Percentiles rank a stretch among this genome's conserved stretches.
Conservation (phyloP, 2,888 invertebrate species). For the Dromius quadrimaculatus region DNA sequence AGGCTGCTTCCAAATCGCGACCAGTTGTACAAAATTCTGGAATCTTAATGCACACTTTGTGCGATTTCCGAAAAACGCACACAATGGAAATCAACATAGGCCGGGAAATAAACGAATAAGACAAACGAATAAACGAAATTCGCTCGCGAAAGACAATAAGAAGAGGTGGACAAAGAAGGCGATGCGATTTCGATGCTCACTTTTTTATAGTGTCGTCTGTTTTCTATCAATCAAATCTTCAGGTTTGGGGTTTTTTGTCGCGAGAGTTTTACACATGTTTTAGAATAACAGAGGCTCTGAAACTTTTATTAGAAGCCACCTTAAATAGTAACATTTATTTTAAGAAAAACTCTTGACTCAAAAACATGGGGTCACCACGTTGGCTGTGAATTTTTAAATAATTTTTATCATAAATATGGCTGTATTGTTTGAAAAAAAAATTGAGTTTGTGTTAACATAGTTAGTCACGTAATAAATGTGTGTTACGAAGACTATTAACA, state of each 20-base stretch:
- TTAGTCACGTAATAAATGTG: too few species aligned
- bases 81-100: conserved; percentile 57
- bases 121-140: conserved; percentile 53
- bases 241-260: conserved; percentile 59
- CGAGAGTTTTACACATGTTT: conserved; percentile 47
- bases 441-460: too few species aligned
- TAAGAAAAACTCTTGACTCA: too few species aligned
- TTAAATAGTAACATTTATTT: too few species aligned
- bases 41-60: conserved; percentile 41
- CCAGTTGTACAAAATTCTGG: conserved; percentile 35
- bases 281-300: too few species aligned
- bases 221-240: conserved; percentile 65
- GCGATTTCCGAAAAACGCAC: conserved; percentile 43
- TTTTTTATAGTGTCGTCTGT: conserved; percentile 64
- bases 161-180: conserved; percentile 62
- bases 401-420: too few species aligned
- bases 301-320: too few species aligned
- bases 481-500: too few species aligned
- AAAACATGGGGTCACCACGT: too few species aligned
- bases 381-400: too few species aligned
- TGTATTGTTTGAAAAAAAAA: too few species aligned
- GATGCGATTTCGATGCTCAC: conserved; percentile 63
- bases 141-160: conserved; percentile 56
- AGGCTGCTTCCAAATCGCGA: background rate
- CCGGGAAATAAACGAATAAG: conserved; percentile 62